phyloP scores from a whole-genome alignment of 64 coral and sea anemone genomes.

The Actinia equina region DNA sequence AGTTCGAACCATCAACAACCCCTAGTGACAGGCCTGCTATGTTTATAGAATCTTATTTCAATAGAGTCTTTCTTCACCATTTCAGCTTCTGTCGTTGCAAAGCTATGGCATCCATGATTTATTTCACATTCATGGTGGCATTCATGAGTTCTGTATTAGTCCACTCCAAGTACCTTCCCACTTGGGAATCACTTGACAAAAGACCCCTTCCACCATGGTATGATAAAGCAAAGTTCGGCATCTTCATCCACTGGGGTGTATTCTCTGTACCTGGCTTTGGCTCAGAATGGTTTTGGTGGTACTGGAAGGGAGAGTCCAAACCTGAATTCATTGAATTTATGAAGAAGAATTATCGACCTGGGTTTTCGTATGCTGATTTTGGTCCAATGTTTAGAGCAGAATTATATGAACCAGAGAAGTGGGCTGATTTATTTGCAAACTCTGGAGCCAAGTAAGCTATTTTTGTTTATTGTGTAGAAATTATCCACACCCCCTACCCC shows the following conservation, averaged over 20 bases:
- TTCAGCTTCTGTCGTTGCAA: background rate
- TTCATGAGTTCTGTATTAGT: background rate
- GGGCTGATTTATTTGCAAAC: constrained; percentile 68
- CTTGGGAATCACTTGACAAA: constrained; percentile 71
- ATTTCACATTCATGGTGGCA: background rate
- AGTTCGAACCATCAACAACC: too few species aligned
- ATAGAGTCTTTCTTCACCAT: background rate
- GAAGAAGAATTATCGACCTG: constrained; percentile 75
- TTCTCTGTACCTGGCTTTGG: constrained; percentile 78
- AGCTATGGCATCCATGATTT: background rate
- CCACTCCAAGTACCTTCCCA: constrained; percentile 34
- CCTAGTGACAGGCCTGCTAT: too few species aligned
- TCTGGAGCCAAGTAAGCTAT: constrained; percentile 73
- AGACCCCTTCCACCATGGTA: constrained; percentile 76
- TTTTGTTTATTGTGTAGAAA: background rate
- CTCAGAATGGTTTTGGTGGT: constrained; percentile 77
- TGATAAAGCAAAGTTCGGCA: constrained; percentile 76
- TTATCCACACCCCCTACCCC: too few species aligned
- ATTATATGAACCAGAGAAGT: constrained; percentile 59
- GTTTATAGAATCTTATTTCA: too few species aligned
- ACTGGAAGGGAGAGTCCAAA: constrained; percentile 34
- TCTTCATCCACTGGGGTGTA: constrained; percentile 78
- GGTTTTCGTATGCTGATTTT: constrained; percentile 71
- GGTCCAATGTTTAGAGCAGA: constrained; percentile 70
- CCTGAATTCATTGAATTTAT: constrained; percentile 47